phyloP scores from a whole-genome alignment of 2,797 vertebrate species.

The Alfaro cultratus region DNA sequence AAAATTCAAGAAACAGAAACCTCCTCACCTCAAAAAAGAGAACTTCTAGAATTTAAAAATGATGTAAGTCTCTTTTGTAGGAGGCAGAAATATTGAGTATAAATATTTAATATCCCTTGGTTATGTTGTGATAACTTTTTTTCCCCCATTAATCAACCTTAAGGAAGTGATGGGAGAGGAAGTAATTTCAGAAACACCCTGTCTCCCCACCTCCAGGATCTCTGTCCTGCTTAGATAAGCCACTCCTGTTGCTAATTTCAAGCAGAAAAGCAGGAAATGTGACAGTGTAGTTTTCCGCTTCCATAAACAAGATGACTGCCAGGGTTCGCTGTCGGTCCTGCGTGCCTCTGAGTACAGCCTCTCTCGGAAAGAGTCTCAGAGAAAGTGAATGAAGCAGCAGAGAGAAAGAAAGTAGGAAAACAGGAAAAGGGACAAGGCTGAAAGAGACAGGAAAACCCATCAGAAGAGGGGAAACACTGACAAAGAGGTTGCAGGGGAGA shows the following conservation, averaged over 20 bases:
- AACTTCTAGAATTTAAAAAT: conserved; percentile 15
- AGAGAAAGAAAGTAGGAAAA: conserved; percentile 57
- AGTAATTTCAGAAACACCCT: conserved; percentile 83
- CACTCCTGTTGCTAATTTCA: conserved; percentile 90
- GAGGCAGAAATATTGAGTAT: conserved; percentile 16
- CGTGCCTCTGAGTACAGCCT: conserved; percentile 66
- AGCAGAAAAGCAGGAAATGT: conserved; percentile 95
- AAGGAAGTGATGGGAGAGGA: conserved; percentile 93
- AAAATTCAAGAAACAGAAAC: conserved; percentile 33
- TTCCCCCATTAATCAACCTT: conserved; percentile 76
- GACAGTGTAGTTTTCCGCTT: conserved; percentile 93
- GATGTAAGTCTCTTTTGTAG: conserved; percentile 35
- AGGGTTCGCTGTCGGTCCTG: conserved; percentile 71
- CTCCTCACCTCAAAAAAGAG: conserved; percentile 23
- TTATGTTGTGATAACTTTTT: conserved; percentile 68
- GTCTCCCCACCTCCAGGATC: conserved; percentile 84
- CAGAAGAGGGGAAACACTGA: conserved; percentile 57
- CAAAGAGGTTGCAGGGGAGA: conserved; percentile 18
- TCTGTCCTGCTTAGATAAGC: conserved; percentile 94
- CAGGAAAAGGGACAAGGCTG: conserved; percentile 61
- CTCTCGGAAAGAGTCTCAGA: conserved; percentile 56
- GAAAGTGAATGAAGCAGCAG: conserved; percentile 56
- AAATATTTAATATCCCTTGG: conserved; percentile 46
- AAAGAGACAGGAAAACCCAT: conserved; percentile 70
- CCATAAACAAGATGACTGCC: conserved; percentile 86